Evolutionary conservation across 2,113 vertebrate genomes (phyloP), one percentile per base, ranked within the genome.

Genomic region (Vireo altiloquus): DNA sequence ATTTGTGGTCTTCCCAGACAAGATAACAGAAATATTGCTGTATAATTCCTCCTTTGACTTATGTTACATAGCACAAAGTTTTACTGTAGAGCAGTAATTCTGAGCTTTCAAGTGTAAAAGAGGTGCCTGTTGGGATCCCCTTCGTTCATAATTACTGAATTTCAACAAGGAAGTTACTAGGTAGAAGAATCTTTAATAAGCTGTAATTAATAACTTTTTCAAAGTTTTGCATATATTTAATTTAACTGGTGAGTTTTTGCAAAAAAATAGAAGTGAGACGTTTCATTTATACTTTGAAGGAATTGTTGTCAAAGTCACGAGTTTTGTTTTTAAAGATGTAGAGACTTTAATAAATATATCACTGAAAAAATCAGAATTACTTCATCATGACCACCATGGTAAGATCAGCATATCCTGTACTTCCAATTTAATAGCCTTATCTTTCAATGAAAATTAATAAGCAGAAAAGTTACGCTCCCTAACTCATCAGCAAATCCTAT

Each of bases 61-160:
- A 30, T 1, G 18, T 86, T 90, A 30, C 22, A 8, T 40, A 88
- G 60, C 47, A 56, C 1, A 46, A 82, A 83, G 10, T 87, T 46
- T 92, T 83, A 83, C 47, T 61, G 15, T 77, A 70, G 22, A 83
- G 44, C 69, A 91, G 17, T 69, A 94, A 77, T 88, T 90, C 71
- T 61, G 44, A 77, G 39, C 72, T 96, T 96, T 95, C 63, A 94
- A 92, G 66, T 94, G 59, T 94, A 94, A 96, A 96, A 82, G 17
- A 88, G 71, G 39, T 94, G 65, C 46, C 92, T 96, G 22, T 77
- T 90, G 68, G 80, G 89, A 94, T 94, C 39, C 20, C 20, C 57
- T 94, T 94, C 6, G 0, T 89, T 95, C 79, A 33, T 93, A 94
- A 93, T 93, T 94, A 64, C 37, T 94, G 65, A 84, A 84, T 94